Evolutionary conservation across 1,140 invertebrate genomes (phyloP).

Genomic region (Dolichoris vasculosae): DNA sequence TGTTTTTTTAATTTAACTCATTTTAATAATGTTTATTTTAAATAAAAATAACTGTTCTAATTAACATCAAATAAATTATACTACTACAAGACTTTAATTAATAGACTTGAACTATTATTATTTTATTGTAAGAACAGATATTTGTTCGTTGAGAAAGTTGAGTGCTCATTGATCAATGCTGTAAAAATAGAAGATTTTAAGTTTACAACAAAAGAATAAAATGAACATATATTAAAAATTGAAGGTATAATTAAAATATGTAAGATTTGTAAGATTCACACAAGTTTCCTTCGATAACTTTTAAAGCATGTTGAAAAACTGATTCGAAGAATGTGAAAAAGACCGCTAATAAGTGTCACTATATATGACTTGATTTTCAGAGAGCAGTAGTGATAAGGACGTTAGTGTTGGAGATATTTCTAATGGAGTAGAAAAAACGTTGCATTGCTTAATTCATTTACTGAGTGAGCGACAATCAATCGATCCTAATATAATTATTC

Average conservation of each 20-base stretch:
- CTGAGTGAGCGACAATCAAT: background rate
- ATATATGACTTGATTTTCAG: background rate
- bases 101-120: background rate
- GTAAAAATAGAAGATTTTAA: background rate
- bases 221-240: background rate
- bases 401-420: background rate
- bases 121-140: background rate
- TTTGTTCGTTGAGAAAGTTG: background rate
- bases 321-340: background rate
- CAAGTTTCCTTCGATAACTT: no score
- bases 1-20: no score
- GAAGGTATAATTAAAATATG: background rate
- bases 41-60: no score
- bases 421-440: background rate
- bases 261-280: no score
- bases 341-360: background rate
- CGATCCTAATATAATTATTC: no score
- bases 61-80: no score
- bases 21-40: no score
- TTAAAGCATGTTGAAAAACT: background rate
- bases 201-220: background rate
- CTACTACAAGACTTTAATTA: background rate
- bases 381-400: background rate
- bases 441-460: background rate
- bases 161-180: background rate